Evolutionary conservation across 2,888 invertebrate species (phyloP), one percentile per base, ranked within the genome.

Genomic region (Drosophila phalerata): DNA sequence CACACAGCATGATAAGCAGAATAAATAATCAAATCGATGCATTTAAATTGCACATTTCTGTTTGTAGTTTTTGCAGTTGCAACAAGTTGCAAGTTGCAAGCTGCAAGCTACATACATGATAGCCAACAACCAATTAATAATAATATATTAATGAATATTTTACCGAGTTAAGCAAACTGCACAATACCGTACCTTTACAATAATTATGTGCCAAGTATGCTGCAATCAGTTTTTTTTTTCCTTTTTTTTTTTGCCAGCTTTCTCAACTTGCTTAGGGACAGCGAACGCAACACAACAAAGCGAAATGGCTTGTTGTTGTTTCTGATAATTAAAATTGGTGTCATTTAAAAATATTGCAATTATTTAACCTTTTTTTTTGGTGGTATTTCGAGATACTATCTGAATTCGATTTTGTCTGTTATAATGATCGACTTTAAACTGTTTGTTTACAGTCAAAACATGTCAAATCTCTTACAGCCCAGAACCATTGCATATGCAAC

Each of bases 1-100:
- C 40, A 64, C 13, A 55, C 48, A 58, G 49, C 70, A 85, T 85
- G 79, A 85, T 85, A 85, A 81, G 82, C 85, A 70, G 74, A 73
- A 79, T 84, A 64, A 32, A 55, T 66, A 66, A 66, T 66, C 66
- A 38, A 71, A 48, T 72, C 58, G 37, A 66, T 73, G 66, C 55
- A 73, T 55, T 51, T 25, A 40, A 40, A 57, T 64, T 64, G 48
- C 62, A 45, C 45, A 57, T 57, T 57, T 47, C 47, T 57, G 45
- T 17, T 22, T 22, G 19, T 49, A 40, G 19, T 30, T 17, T 38
- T 17, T n/a, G 37, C n/a, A n/a, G 38, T 48, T 51, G 30, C 30
- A n/a, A 38, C 22, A n/a, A 30, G 30, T 17, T n/a, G 34, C 13
- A 10, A 6, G 37, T 47, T 49, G 28, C 47, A 38, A 57, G 34